Conservation (phyloP, 2,113 vertebrate genomes). For the Zosterops lateralis region DNA sequence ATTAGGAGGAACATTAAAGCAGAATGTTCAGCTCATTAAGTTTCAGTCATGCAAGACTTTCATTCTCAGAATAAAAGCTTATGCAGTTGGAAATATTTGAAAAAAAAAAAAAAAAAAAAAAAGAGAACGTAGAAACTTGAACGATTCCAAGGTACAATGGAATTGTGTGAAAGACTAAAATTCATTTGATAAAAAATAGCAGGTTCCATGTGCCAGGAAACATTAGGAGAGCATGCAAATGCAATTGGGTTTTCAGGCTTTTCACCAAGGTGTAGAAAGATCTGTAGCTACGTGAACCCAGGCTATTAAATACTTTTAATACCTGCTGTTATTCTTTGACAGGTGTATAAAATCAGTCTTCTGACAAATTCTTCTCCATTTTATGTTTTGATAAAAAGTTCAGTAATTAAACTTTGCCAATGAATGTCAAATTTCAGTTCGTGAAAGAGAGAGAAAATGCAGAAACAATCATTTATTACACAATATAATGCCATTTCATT, state of each 20-base stretch:
- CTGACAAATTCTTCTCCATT: slow-evolving; percentile 65
- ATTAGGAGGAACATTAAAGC: neutral
- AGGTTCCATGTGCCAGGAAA: neutral
- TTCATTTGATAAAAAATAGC: neutral
- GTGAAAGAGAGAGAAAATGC: slow-evolving; percentile 18
- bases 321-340: slow-evolving; percentile 63
- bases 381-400: slow-evolving; percentile 73
- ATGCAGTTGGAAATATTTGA: neutral
- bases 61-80: neutral
- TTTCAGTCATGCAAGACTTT: slow-evolving; percentile 15
- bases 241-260: neutral
- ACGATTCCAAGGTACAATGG: neutral
- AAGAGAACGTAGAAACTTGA: neutral
- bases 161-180: slow-evolving; percentile 1
- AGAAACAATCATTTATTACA: slow-evolving; percentile 61
- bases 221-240: slow-evolving; percentile 7
- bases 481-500: slow-evolving; percentile 40
- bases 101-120: neutral
- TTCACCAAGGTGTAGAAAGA: slow-evolving; percentile 4
- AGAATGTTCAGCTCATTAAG: neutral
- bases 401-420: slow-evolving; percentile 71
- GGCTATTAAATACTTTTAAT: slow-evolving; percentile 59
- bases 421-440: slow-evolving; percentile 55
- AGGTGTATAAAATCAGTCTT: slow-evolving; percentile 59
- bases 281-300: neutral